Evolutionary conservation across 2,888 invertebrate genomes (phyloP), one percentile per base, ranked within the genome.

Genomic region (Stenodema calcarata): DNA sequence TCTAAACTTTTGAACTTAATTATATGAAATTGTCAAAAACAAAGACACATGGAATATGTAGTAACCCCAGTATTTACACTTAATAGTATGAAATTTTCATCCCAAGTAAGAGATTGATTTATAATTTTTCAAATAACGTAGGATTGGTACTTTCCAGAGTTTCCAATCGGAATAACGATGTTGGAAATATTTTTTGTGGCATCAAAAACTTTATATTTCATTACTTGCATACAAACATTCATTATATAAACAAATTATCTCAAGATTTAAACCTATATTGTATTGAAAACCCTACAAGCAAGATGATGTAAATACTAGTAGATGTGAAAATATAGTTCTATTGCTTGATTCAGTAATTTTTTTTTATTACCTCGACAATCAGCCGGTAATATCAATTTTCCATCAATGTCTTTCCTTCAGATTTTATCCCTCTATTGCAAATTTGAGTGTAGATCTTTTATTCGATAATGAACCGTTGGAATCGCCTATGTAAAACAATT

Each of bases 311-410:
- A 84, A 84, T 84, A 84, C 42, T 23, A 27, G 70, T 84, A 84
- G 73, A 27, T 84, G 75, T 84, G 73, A 84, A 84, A 84, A 84
- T 84, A 84, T 84, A 84, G 73, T 84, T 84, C 41, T 84, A 44
- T 73, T 84, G 84, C 84, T 84, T 84, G 84, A 73, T 73, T 28
- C 42, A 84, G 73, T 42, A 80, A 50, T 41, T 44, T 42, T 35
- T 78, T 35, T 78, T 78, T 23, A 73, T n/a, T n/a, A n/a, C n/a
- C n/a, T n/a, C n/a, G n/a, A n/a, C n/a, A n/a, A n/a, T n/a, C n/a
- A n/a, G n/a, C n/a, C n/a, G n/a, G n/a, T n/a, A n/a, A n/a, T n/a
- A n/a, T 54, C 54, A 9, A 4, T 54, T 54, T 2, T 54, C 54
- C 54, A 54, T 54, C 9, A n/a, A 54, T 54, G 9, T 6, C 9